Evolutionary conservation across 1,140 invertebrate species (phyloP).

Genomic region (Agrypnia vestita): DNA sequence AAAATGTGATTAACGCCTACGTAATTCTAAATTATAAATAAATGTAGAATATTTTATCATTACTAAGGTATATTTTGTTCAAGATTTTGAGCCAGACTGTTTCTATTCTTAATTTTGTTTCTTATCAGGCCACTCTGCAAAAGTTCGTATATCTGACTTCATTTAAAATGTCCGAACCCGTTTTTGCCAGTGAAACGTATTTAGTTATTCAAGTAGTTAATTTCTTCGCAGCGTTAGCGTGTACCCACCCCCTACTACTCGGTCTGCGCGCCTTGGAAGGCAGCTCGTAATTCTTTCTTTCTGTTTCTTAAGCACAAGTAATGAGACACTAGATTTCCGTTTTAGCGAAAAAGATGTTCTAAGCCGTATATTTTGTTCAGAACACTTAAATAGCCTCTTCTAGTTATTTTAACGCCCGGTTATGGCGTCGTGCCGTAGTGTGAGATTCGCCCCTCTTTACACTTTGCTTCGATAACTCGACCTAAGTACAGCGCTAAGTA

Average conservation of each 20-base stretch:
- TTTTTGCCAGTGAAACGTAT: conserved; percentile 52
- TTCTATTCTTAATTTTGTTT: conserved; percentile 1
- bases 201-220: conserved; percentile 60
- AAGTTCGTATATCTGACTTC: conserved; percentile 49
- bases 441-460: conserved; percentile 32
- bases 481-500: conserved; percentile 39
- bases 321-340: conserved; percentile 62
- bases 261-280: conserved; percentile 12
- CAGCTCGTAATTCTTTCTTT: conserved; percentile 60
- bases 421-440: conserved; percentile 45
- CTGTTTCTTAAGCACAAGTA: conserved; percentile 62
- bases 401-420: conserved; percentile 60
- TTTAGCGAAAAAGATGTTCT: conserved; percentile 62
- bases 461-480: conserved; percentile 40
- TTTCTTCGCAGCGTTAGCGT: conserved; percentile 48
- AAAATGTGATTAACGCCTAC: no score
- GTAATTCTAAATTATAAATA: no score
- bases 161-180: conserved; percentile 52
- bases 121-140: conserved; percentile 26
- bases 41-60: no score
- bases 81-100: no score
- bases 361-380: conserved; percentile 55
- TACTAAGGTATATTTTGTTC: no score
- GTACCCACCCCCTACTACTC: conserved; percentile 37
- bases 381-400: conserved; percentile 58